Conservation (phyloP, 2,888 invertebrate genomes). For the Hirtodrosophila alboralis region DNA sequence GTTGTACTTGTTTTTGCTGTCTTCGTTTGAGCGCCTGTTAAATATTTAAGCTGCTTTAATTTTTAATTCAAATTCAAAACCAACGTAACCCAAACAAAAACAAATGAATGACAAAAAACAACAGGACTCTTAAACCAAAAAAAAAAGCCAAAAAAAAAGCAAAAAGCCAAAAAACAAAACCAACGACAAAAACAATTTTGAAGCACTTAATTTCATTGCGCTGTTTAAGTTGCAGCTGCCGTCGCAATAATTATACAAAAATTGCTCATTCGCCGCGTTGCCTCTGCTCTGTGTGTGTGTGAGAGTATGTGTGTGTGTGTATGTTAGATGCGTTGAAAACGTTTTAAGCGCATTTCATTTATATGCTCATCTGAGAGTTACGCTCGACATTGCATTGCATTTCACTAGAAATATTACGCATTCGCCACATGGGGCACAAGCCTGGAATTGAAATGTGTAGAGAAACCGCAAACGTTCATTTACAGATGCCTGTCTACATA, state of each 20-base stretch:
- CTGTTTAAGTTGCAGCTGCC: slow-evolving; percentile 47
- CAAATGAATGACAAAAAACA: no score
- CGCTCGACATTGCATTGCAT: slow-evolving; percentile 31
- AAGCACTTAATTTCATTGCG: slow-evolving; percentile 54
- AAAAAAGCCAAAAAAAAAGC: background rate
- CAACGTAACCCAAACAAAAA: slow-evolving; percentile 2
- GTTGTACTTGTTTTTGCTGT: slow-evolving; percentile 13
- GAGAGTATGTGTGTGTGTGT: slow-evolving; percentile 4
- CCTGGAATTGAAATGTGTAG: slow-evolving; percentile 12
- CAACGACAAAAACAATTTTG: slow-evolving; percentile 29
- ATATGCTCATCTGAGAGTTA: slow-evolving; percentile 23
- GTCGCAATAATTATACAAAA: slow-evolving; percentile 55
- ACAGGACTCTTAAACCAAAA: no score
- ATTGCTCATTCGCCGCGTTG: slow-evolving; percentile 61
- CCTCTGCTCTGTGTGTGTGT: slow-evolving; percentile 5
- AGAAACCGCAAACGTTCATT: background rate
- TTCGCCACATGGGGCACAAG: slow-evolving; percentile 39
- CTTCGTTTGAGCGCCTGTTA: slow-evolving; percentile 16
- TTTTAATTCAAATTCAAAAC: slow-evolving; percentile 51
- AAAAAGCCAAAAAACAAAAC: background rate
- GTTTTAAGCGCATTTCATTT: slow-evolving; percentile 40
- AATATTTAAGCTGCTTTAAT: slow-evolving; percentile 47
- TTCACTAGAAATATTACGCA: slow-evolving; percentile 49
- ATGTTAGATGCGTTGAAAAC: slow-evolving; percentile 9
- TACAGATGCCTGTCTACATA: background rate